These are phyloP conservation scores for Pipra filicauda DNA, from an alignment of 2,113 vertebrate species.

Conservation along the genomic window DNA sequence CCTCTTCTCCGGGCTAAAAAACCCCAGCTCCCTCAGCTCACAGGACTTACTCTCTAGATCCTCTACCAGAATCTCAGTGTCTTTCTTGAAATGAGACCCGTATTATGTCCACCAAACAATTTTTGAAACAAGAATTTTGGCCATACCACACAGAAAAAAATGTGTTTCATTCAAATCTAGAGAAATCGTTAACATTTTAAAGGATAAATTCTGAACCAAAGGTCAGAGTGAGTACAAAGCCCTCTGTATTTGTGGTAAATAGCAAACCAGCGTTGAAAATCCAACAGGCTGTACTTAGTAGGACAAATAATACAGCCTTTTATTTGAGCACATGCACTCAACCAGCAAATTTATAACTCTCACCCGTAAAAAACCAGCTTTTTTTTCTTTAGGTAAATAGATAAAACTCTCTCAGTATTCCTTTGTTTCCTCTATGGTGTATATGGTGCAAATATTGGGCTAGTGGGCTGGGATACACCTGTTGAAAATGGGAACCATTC, in stretches of 20 bases:
- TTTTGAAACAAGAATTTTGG: not conserved
- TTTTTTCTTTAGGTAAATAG: conserved; percentile 30
- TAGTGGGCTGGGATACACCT: not conserved
- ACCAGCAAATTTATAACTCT: not conserved
- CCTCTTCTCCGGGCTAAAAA: not conserved
- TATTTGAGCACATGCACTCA: not conserved
- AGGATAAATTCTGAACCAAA: not conserved
- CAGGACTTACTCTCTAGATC: not conserved
- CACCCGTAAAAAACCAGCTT: not conserved
- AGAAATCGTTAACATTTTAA: not conserved
- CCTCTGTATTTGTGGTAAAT: not conserved
- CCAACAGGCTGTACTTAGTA: not conserved
- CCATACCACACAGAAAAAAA: not conserved
- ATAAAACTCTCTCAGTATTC: not conserved
- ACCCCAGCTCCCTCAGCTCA: not conserved
- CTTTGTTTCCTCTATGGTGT: not conserved
- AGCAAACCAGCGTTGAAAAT: not conserved
- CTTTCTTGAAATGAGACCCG: not conserved
- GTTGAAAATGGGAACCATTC: not conserved
- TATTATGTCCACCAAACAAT: not conserved
- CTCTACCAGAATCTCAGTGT: not conserved
- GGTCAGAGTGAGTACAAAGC: not conserved
- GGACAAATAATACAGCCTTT: conserved; percentile 2
- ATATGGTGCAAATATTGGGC: not conserved
- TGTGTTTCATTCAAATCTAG: not conserved